phyloP scores from a whole-genome alignment of 2,888 invertebrate genomes.

The Allacma fusca region DNA sequence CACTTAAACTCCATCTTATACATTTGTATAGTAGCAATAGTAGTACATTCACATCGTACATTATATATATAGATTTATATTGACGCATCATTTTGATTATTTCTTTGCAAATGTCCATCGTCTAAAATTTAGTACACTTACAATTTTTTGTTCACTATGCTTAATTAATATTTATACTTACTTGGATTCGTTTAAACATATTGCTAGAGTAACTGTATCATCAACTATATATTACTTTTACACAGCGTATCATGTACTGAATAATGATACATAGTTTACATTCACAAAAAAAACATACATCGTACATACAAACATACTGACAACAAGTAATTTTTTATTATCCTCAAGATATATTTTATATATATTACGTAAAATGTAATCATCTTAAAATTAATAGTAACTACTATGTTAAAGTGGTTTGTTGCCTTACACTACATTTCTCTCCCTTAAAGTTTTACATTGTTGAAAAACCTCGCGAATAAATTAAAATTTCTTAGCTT shows the following conservation, averaged over 20 bases:
- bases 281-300: conserved; percentile 7
- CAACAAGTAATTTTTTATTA: not conserved
- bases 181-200: too few species aligned
- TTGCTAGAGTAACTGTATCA: too few species aligned
- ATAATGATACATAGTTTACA: not conserved
- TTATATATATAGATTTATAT: not conserved
- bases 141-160: too few species aligned
- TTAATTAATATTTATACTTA: too few species aligned
- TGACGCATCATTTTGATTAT: too few species aligned
- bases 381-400: not conserved
- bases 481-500: not conserved
- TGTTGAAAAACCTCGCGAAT: not conserved
- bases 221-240: too few species aligned
- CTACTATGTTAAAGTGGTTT: conserved; percentile 4
- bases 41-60: too few species aligned
- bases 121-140: too few species aligned
- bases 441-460: not conserved
- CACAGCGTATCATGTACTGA: too few species aligned
- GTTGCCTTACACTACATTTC: not conserved
- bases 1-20: not conserved
- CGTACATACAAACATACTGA: conserved; percentile 28
- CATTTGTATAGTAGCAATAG: not conserved
- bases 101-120: too few species aligned
- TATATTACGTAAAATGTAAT: not conserved
- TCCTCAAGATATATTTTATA: conserved; percentile 6